Percentiles rank a stretch among this genome's conserved stretches.
These are phyloP conservation scores for Propithecus perrieri DNA, from an alignment of 2,797 vertebrate species.

Conservation along the genomic window DNA sequence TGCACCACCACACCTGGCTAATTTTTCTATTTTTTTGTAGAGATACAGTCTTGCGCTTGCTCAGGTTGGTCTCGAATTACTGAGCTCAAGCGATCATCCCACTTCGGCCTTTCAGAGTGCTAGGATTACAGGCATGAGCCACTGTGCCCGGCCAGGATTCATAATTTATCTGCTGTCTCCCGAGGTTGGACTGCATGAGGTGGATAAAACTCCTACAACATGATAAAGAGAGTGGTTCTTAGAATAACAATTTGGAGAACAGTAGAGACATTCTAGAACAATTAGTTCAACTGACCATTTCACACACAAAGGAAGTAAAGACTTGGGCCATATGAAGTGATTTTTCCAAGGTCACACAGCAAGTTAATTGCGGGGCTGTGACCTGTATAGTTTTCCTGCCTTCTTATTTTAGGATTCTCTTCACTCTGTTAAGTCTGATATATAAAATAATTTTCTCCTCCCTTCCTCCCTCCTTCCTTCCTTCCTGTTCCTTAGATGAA, in stretches of 20 bases:
- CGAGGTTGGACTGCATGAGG: not conserved
- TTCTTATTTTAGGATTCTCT: slow-evolving; percentile 28
- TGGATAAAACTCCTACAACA: slow-evolving; percentile 30
- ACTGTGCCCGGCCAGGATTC: not conserved
- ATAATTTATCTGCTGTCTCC: slow-evolving; percentile 25
- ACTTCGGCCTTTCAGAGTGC: not conserved
- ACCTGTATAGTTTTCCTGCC: slow-evolving; percentile 8
- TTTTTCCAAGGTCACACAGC: slow-evolving; percentile 19
- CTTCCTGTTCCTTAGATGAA: slow-evolving; percentile 23
- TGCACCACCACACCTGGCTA: fast-evolving
- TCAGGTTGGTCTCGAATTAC: not conserved
- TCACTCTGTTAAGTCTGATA: not conserved
- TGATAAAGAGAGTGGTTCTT: not conserved
- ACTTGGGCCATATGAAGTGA: not conserved
- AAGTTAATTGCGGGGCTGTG: not conserved
- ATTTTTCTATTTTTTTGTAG: not conserved
- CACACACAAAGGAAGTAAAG: slow-evolving; percentile 54
- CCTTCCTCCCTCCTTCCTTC: not conserved
- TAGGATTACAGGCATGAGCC: not conserved
- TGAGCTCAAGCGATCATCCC: not conserved
- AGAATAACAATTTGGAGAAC: slow-evolving; percentile 24
- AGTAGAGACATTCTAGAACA: slow-evolving; percentile 36
- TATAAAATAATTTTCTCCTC: not conserved
- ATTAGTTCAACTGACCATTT: slow-evolving; percentile 8
- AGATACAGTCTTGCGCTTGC: not conserved